These are phyloP conservation scores for Eptesicus fuscus DNA, from an alignment of 2,113 vertebrate species.

Conservation along the genomic window DNA sequence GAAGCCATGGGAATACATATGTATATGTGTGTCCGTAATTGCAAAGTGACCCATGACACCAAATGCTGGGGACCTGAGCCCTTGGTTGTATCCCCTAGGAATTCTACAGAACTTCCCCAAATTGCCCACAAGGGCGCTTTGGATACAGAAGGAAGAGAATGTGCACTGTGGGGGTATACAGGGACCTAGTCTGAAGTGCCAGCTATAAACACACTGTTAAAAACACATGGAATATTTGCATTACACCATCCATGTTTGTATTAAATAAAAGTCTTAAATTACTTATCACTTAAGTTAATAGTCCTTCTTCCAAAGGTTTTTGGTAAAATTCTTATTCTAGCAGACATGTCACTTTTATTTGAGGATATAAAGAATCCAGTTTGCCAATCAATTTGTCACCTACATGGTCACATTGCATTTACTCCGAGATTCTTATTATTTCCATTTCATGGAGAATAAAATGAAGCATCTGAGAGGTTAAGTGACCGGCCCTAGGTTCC, in stretches of 20 bases:
- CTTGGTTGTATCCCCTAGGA: neutral
- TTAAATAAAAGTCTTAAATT: neutral
- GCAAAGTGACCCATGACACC: neutral
- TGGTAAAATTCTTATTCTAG: neutral
- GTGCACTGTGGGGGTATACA: neutral
- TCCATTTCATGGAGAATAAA: neutral
- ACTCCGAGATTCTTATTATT: neutral
- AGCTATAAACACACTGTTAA: neutral
- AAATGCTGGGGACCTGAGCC: neutral
- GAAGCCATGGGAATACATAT: neutral
- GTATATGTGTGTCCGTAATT: too few relatives aligned
- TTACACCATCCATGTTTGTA: neutral
- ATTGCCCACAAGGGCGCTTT: neutral
- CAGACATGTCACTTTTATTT: neutral
- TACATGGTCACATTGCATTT: neutral
- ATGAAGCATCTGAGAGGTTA: neutral
- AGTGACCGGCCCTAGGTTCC: neutral
- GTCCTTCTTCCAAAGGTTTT: neutral
- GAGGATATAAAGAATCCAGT: neutral
- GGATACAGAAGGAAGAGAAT: neutral
- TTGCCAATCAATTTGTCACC: neutral
- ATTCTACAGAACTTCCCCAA: neutral
- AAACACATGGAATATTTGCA: neutral
- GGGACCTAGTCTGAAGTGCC: neutral
- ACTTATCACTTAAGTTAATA: constrained; percentile 5